Evolutionary conservation across 2,888 invertebrate species (phyloP), one percentile per base, ranked within the genome.

Genomic region (Bombyx huttoni): DNA sequence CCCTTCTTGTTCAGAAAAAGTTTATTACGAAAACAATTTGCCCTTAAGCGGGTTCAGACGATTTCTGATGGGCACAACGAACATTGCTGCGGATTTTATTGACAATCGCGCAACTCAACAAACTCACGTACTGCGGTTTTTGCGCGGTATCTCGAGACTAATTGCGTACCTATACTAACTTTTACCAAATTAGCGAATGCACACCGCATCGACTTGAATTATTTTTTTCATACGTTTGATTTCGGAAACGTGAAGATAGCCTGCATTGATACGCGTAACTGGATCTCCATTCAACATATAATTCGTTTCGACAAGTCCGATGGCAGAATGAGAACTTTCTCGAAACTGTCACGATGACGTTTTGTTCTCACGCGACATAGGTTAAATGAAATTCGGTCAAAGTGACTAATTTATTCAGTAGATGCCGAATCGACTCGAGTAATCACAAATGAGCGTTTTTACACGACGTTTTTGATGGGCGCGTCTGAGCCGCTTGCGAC

Each of bases 301-400:
- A 53, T 53, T 53, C 54, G 54, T 56, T 49, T 56, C 55, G 62
- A 58, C 59, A 60, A 59, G 58, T 53, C 12, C 49, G 54, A 53
- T 56, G 53, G 49, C 53, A 61, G 62, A 57, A 63, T 61, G 59
- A 59, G 3, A 69, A 74, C 72, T 76, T 73, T 76, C 72, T 67
- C 66, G 64, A 63, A 62, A 63, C 61, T 58, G 64, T 67, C 62
- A 67, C 61, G 65, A 69, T 73, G 63, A 65, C 67, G 64, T 60
- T 68, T 69, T 70, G n/a, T 86, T 86, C 85, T 82, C 85, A 85
- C 84, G 82, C 75, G 73, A 73, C 74, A 68, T 67, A 68, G 70
- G 64, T 61, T 64, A 64, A 68, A 67, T 67, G 66, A 73, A 75
- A 76, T 71, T 79, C 75, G 79, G 77, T 76, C 75, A 75, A 71